These are phyloP conservation scores for Spinus olivaceus DNA, from an alignment of 2,797 vertebrate genomes.

Conservation along the genomic window DNA sequence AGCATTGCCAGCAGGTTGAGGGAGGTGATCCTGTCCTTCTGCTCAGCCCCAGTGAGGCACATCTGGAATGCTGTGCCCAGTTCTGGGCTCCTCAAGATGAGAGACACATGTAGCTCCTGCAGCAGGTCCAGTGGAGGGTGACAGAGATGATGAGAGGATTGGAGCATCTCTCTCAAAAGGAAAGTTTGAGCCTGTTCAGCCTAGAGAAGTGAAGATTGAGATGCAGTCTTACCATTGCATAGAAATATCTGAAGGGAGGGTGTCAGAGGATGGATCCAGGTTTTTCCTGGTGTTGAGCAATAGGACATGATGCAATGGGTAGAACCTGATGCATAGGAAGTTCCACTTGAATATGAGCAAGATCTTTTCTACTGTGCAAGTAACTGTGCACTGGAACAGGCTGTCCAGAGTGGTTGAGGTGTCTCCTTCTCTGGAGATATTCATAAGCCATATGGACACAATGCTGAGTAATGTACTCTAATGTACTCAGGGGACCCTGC, in stretches of 20 bases:
- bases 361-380: neutral
- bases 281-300: neutral
- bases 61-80: neutral
- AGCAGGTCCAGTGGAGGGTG: fast-evolving
- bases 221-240: neutral
- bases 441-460: neutral
- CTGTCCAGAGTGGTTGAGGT: neutral
- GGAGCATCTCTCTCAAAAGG: neutral
- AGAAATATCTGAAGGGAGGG: neutral
- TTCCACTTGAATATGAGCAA: neutral
- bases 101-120: neutral
- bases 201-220: neutral
- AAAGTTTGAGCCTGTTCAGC: neutral
- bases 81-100: no score
- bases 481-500: neutral
- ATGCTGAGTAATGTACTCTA: no score
- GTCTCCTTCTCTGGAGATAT: neutral
- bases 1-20: fast-evolving
- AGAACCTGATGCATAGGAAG: neutral
- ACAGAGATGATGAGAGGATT: neutral
- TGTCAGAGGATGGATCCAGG: neutral
- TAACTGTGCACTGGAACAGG: neutral
- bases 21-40: neutral
- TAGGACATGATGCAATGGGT: neutral
- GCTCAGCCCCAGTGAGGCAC: neutral